Conservation (phyloP, 2,113 vertebrate species). For the Microtus montanus region DNA sequence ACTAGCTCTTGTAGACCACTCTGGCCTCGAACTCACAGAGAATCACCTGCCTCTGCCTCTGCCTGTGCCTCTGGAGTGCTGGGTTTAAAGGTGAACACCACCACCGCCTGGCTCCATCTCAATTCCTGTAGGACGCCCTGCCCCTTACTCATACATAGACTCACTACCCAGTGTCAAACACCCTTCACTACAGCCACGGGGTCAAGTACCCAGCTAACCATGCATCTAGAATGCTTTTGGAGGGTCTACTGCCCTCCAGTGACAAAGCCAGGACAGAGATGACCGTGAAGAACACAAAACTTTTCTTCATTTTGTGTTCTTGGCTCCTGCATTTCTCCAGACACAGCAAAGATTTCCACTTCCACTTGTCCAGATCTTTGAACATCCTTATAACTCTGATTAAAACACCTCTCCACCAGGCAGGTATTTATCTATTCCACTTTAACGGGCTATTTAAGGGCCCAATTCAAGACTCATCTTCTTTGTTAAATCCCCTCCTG, state of each 20-base stretch:
- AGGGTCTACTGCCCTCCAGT: background rate
- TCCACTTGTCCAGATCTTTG: background rate
- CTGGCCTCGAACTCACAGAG: too few species aligned
- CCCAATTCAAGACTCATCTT: background rate
- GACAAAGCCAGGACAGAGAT: background rate
- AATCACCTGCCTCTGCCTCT: too few species aligned
- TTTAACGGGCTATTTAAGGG: background rate
- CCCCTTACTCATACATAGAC: background rate
- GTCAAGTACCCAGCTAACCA: background rate
- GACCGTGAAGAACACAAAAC: background rate
- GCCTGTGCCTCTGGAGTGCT: too few species aligned
- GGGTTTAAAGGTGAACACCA: too few species aligned
- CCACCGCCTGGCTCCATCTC: background rate
- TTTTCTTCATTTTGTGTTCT: background rate
- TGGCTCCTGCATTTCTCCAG: background rate
- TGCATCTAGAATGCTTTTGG: background rate
- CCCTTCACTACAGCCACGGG: background rate
- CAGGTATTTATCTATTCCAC: background rate
- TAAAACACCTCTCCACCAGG: background rate
- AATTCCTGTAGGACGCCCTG: background rate
- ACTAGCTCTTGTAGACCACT: too few species aligned
- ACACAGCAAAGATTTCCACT: background rate
- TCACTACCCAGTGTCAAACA: background rate
- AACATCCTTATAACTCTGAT: background rate
- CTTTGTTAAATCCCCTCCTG: background rate